Evolutionary conservation across 2,113 vertebrate species (phyloP).

Genomic region (Rostratula benghalensis): DNA sequence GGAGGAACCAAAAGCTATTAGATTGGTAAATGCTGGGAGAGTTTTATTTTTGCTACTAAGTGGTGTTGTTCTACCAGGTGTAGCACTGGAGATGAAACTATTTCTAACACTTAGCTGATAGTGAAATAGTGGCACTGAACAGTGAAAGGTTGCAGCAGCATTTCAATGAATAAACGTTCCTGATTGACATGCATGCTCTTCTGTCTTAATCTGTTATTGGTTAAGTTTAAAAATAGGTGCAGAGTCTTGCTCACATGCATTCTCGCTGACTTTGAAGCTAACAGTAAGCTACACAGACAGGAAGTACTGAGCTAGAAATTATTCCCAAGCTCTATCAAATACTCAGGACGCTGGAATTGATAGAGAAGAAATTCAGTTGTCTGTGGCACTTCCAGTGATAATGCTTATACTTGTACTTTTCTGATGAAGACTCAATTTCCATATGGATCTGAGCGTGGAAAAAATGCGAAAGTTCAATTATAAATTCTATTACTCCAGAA

Average conservation of each 20-base stretch:
- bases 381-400: neutral
- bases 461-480: too few species aligned
- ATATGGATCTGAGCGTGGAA: too few species aligned
- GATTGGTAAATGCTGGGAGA: neutral
- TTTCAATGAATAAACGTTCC: slow-evolving; percentile 28
- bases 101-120: neutral
- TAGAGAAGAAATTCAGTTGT: neutral
- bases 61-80: neutral
- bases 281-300: neutral
- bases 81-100: neutral
- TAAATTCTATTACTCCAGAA: too few species aligned
- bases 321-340: neutral
- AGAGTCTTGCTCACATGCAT: neutral
- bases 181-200: neutral
- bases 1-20: neutral
- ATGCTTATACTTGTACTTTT: neutral
- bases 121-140: neutral
- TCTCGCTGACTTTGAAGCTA: neutral
- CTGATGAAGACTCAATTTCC: too few species aligned
- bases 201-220: neutral
- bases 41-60: neutral
- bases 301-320: neutral
- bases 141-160: neutral
- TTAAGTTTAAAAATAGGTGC: neutral
- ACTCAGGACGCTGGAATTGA: neutral